phyloP scores from a whole-genome alignment of 2,888 invertebrate genomes.

The Drosophila histrio region DNA sequence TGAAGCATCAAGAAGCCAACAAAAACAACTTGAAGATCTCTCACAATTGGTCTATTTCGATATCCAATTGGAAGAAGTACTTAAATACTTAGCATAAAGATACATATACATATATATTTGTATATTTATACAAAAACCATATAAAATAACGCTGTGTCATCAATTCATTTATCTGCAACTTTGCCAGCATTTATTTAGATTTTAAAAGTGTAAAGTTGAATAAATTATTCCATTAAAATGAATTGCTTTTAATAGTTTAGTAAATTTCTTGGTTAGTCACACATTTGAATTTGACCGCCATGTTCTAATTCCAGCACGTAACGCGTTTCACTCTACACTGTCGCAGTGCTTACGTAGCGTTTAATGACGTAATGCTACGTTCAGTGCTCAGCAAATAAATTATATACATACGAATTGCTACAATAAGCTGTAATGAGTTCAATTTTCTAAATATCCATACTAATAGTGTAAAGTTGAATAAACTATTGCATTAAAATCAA shows the following conservation, averaged over 20 bases:
- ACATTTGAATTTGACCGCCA: not conserved
- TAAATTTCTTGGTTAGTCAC: not conserved
- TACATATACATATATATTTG: not conserved
- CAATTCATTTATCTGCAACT: not conserved
- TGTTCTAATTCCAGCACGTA: constrained; percentile 3
- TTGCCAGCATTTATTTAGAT: not conserved
- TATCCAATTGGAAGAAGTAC: not conserved
- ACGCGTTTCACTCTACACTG: too few relatives aligned
- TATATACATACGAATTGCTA: too few relatives aligned
- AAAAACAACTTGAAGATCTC: constrained; percentile 19
- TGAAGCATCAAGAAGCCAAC: not conserved
- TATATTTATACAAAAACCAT: not conserved
- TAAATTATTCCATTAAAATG: not conserved
- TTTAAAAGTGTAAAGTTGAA: not conserved
- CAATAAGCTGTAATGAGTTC: too few relatives aligned
- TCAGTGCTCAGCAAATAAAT: too few relatives aligned
- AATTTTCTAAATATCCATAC: too few relatives aligned
- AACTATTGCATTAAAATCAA: not conserved
- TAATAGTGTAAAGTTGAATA: not conserved
- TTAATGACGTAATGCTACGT: too few relatives aligned
- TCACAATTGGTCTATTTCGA: not conserved
- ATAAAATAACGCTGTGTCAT: not conserved
- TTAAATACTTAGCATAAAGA: too few relatives aligned
- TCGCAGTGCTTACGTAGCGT: too few relatives aligned
- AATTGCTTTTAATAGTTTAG: not conserved